Conservation (phyloP, 2,888 invertebrate genomes). For the Brenthis hecate region DNA sequence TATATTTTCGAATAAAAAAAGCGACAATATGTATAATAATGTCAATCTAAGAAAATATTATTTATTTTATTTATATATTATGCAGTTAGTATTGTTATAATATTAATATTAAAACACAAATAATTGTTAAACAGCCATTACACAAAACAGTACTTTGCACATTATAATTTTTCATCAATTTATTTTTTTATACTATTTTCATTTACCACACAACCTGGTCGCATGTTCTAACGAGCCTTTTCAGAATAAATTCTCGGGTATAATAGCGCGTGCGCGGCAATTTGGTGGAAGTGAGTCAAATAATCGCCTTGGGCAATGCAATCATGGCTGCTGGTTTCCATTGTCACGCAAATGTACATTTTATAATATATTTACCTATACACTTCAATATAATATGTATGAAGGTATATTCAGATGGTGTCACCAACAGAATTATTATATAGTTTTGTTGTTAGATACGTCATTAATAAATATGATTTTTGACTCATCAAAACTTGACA, state of each 20-base stretch:
- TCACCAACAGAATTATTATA: too few relatives aligned
- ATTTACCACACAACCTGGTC: constrained; percentile 28
- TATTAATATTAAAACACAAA: too few relatives aligned
- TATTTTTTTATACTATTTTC: constrained; percentile 25
- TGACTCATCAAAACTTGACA: too few relatives aligned
- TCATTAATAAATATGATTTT: too few relatives aligned
- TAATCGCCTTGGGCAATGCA: constrained; percentile 71
- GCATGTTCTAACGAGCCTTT: constrained; percentile 52
- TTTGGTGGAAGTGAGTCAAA: constrained; percentile 76
- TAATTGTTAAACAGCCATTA: constrained; percentile 10
- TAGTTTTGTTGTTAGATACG: too few relatives aligned
- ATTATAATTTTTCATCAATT: constrained; percentile 5
- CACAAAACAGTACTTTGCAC: constrained; percentile 11
- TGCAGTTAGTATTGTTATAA: too few relatives aligned
- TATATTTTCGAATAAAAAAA: too few relatives aligned
- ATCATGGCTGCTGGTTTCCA: constrained; percentile 59
- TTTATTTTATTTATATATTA: too few relatives aligned
- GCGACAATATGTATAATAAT: too few relatives aligned
- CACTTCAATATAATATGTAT: not conserved
- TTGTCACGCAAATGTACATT: constrained; percentile 40
- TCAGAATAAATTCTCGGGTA: constrained; percentile 51
- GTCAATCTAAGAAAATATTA: too few relatives aligned
- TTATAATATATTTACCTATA: not conserved
- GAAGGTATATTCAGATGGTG: not conserved
- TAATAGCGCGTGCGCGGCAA: constrained; percentile 69